Evolutionary conservation across 2,113 vertebrate species (phyloP).

Genomic region (Tiliqua scincoides): DNA sequence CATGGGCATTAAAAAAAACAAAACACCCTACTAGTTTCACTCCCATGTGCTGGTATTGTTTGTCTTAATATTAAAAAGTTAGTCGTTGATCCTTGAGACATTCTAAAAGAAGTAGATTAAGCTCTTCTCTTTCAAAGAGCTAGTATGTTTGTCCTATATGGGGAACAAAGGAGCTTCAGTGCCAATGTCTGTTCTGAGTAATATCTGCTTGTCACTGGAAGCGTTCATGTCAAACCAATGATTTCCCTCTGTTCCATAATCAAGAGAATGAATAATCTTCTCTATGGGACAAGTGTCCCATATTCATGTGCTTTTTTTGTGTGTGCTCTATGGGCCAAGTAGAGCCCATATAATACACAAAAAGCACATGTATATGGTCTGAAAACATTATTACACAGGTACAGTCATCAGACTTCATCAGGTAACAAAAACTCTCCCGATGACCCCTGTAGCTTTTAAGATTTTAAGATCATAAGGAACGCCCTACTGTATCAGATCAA

Average conservation of each 20-base stretch:
- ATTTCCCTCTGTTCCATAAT: neutral
- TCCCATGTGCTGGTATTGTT: slow-evolving; percentile 4
- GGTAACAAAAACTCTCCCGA: neutral
- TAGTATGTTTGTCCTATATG: neutral
- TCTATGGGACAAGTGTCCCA: accelerated
- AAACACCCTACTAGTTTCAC: slow-evolving; percentile 38
- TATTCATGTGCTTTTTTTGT: too few species aligned
- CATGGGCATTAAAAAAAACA: neutral
- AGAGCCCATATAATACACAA: too few species aligned
- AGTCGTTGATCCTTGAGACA: neutral
- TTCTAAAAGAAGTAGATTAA: neutral
- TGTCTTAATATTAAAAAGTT: neutral
- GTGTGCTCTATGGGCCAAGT: too few species aligned
- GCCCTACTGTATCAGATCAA: too few species aligned
- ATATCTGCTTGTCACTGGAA: neutral
- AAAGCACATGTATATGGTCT: accelerated
- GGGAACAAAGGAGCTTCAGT: neutral
- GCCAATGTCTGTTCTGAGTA: neutral
- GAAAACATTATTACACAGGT: neutral
- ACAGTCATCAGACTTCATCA: neutral
- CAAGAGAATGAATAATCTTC: neutral
- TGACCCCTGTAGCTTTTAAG: neutral
- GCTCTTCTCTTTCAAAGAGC: neutral
- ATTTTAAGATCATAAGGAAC: neutral
- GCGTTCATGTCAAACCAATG: neutral